These are phyloP conservation scores for Rhizomys pruinosus DNA, from an alignment of 2,113 vertebrate genomes.

Conservation along the genomic window DNA sequence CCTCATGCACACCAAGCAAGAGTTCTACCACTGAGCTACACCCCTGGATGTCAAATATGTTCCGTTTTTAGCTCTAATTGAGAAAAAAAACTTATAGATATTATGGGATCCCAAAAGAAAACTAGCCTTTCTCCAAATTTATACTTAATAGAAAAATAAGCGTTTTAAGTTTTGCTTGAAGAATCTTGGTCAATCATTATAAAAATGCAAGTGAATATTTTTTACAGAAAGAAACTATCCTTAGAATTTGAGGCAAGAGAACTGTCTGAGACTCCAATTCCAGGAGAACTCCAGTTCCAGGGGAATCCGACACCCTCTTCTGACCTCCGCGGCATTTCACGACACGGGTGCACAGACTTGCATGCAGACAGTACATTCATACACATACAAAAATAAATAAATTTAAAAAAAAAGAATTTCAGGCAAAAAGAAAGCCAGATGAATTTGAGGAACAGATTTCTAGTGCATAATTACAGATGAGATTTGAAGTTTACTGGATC, in stretches of 20 bases:
- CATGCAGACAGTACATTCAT: too few species aligned
- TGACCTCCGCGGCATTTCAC: too few species aligned
- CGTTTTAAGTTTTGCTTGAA: neutral
- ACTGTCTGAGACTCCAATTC: too few species aligned
- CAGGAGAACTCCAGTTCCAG: too few species aligned
- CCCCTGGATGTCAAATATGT: neutral
- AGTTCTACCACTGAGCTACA: neutral
- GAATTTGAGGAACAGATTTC: slow-evolving; percentile 7
- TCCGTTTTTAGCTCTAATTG: neutral
- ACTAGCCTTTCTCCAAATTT: neutral
- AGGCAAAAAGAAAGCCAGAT: neutral
- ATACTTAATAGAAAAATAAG: neutral
- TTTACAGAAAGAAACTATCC: slow-evolving; percentile 15
- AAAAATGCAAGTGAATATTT: slow-evolving; percentile 24
- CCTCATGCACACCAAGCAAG: neutral
- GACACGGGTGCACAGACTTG: too few species aligned
- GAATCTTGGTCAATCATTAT: neutral
- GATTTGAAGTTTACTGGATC: slow-evolving; percentile 8
- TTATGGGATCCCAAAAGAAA: neutral
- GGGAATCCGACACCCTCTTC: too few species aligned
- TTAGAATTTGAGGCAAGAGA: too few species aligned
- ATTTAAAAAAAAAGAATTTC: too few species aligned
- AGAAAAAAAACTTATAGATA: slow-evolving; percentile 23
- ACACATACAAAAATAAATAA: too few species aligned
- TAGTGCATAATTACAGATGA: neutral